A percentile compares a stretch with the other conserved stretches of the same genome.
phyloP scores from a whole-genome alignment of 2,113 vertebrate species.

The Macquaria ambigua region DNA sequence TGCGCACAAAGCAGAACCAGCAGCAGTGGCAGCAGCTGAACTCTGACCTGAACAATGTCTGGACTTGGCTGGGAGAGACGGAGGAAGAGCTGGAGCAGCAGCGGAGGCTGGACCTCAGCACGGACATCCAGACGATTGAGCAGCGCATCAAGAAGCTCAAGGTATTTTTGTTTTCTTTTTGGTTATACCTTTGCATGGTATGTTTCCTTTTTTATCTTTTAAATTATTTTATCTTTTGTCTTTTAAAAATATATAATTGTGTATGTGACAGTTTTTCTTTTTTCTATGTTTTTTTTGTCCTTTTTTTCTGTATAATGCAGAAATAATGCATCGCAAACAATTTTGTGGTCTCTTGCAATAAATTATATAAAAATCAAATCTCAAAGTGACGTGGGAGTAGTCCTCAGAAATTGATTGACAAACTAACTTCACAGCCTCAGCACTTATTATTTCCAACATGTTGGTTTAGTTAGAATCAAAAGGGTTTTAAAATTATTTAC shows the following conservation, averaged over 20 bases:
- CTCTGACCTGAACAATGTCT: conserved; percentile 90
- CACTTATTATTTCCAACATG: not conserved
- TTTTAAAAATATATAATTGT: not conserved
- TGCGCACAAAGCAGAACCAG: conserved; percentile 93
- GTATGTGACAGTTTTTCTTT: not conserved
- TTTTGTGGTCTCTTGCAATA: too few relatives aligned
- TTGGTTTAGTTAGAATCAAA: not conserved
- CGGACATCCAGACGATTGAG: conserved; percentile 91
- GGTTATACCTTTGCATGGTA: not conserved
- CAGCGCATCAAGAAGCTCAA: conserved; percentile 94
- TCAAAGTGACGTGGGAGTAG: too few relatives aligned
- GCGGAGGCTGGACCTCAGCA: conserved; percentile 86
- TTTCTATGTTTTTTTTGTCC: not conserved
- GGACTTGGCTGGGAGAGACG: conserved; percentile 89
- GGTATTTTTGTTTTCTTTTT: conserved; percentile 76
- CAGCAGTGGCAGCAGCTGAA: conserved; percentile 97
- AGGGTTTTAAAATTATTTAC: not conserved
- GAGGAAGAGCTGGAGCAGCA: conserved; percentile 92
- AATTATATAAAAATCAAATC: too few relatives aligned
- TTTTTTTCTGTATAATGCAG: not conserved
- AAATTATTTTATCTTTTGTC: too few relatives aligned
- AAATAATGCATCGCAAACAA: too few relatives aligned
- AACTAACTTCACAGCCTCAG: not conserved
- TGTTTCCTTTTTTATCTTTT: not conserved
- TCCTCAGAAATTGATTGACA: not conserved